phyloP scores from a whole-genome alignment of 2,113 vertebrate species.

The Peromyscus californicus region DNA sequence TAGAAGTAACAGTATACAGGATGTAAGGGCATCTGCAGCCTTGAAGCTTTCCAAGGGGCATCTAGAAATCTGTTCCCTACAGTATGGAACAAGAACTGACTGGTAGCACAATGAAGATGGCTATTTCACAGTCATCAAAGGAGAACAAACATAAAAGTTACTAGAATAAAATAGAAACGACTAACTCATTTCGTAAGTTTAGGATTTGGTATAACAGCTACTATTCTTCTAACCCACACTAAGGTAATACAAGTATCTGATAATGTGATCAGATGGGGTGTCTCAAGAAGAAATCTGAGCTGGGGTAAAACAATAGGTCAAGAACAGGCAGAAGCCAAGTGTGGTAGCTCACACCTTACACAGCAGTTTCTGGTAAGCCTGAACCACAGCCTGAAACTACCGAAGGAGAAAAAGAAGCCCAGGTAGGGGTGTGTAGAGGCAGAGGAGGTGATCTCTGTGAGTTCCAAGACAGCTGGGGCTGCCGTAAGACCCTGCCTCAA shows the following conservation, averaged over 20 bases:
- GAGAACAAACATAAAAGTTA: neutral
- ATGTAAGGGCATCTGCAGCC: neutral
- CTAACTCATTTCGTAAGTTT: neutral
- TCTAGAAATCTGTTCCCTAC: neutral
- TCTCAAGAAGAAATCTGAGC: neutral
- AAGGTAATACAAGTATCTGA: neutral
- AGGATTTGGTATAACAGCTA: neutral
- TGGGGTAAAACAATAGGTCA: neutral
- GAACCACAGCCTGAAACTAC: too few species aligned
- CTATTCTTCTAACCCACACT: slow-evolving; percentile 16
- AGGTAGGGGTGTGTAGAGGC: too few species aligned
- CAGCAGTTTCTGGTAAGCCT: neutral
- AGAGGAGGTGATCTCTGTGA: neutral
- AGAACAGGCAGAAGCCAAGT: neutral
- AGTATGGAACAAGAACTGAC: neutral
- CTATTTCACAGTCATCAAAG: neutral
- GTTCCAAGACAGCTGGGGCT: neutral
- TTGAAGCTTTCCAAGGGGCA: neutral
- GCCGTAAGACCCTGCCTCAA: neutral
- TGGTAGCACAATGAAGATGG: neutral
- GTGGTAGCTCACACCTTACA: neutral
- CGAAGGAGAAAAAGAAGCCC: neutral
- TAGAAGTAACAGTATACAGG: neutral
- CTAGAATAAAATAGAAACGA: neutral
- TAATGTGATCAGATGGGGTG: neutral